Evolutionary conservation across 2,113 vertebrate species (phyloP).

Genomic region (Seriola rivoliana): DNA sequence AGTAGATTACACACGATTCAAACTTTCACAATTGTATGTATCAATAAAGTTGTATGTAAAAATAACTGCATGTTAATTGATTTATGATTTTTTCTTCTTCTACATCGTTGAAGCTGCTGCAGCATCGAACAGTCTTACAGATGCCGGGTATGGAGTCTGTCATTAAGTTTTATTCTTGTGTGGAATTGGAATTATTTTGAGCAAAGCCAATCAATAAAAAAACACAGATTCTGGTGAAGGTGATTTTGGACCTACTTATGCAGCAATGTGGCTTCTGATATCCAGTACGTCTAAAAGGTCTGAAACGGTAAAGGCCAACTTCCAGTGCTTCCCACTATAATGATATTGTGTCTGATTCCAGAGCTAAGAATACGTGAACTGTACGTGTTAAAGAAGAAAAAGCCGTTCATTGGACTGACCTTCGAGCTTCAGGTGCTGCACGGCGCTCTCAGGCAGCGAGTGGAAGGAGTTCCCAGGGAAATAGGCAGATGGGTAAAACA

Average conservation of each 20-base stretch:
- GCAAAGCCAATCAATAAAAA: background rate
- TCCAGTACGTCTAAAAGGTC: no score
- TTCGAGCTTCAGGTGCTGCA: conserved; percentile 94
- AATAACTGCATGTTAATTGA: no score
- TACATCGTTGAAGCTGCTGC: background rate
- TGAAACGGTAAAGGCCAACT: background rate
- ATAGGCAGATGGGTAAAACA: conserved; percentile 90
- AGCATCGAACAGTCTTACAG: no score
- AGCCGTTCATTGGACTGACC: conserved; percentile 78
- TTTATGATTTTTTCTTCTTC: background rate
- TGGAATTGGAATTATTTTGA: background rate
- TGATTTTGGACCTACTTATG: background rate
- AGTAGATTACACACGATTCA: background rate
- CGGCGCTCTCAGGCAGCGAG: conserved; percentile 86
- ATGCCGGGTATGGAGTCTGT: background rate
- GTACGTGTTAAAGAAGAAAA: background rate
- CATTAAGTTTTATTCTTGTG: background rate
- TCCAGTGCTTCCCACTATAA: background rate
- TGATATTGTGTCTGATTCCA: background rate
- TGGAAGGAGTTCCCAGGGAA: conserved; percentile 94
- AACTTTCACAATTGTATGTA: background rate
- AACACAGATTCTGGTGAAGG: background rate
- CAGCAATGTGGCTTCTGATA: background rate
- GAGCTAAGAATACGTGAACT: background rate
- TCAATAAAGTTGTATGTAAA: no score